Evolutionary conservation across 2,113 vertebrate genomes (phyloP).

Genomic region (Balaeniceps rex): DNA sequence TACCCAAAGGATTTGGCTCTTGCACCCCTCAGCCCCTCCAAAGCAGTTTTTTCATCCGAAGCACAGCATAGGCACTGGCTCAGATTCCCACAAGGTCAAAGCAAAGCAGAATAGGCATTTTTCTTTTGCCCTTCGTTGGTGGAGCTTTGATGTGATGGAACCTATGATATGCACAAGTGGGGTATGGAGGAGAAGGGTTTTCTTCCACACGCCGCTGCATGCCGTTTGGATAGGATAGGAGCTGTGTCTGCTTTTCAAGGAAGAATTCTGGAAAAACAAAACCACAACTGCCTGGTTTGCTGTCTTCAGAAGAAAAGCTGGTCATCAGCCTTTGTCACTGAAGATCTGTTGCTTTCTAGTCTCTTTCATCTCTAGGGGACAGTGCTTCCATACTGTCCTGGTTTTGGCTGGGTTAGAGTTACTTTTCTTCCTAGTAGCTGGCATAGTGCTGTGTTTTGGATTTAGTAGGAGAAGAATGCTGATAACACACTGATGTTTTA

Average conservation of each 20-base stretch:
- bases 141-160: neutral
- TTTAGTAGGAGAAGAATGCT: too few relatives aligned
- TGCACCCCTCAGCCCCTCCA: neutral
- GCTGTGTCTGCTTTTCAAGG: neutral
- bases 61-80: neutral
- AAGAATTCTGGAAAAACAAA: neutral
- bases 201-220: accelerated
- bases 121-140: neutral
- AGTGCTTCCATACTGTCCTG: neutral
- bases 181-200: neutral
- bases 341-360: neutral
- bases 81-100: neutral
- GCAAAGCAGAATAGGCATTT: neutral
- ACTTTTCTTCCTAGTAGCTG: too few relatives aligned
- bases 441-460: too few relatives aligned
- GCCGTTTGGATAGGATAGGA: neutral
- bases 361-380: neutral
- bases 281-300: neutral
- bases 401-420: too few relatives aligned
- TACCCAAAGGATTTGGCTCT: neutral
- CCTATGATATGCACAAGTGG: neutral
- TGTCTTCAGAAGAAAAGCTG: neutral
- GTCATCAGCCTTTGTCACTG: neutral
- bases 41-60: neutral
- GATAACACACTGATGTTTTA: too few relatives aligned